phyloP scores from a whole-genome alignment of 1,140 invertebrate species.

The Cydia fagiglandana region DNA sequence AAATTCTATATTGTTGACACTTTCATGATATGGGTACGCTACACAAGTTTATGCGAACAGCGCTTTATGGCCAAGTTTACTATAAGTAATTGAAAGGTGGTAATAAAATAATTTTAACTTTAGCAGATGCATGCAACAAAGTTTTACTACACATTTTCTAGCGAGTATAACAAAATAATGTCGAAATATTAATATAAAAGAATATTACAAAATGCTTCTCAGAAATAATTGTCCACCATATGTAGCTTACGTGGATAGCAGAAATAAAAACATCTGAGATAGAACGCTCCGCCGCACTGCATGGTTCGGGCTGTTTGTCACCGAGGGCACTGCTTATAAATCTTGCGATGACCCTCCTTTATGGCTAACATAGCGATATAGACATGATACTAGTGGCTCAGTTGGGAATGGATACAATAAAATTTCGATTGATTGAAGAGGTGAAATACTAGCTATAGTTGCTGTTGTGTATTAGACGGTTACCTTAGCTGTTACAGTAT shows the following conservation, averaged over 20 bases:
- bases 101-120: neutral
- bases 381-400: conserved; percentile 59
- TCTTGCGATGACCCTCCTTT: conserved; percentile 69
- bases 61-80: neutral
- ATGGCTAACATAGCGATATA: conserved; percentile 57
- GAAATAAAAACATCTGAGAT: conserved; percentile 52
- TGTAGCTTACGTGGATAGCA: conserved; percentile 33
- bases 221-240: neutral
- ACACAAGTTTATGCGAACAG: neutral
- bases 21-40: conserved; percentile 44
- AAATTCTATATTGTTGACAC: conserved; percentile 46
- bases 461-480: no score
- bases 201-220: neutral
- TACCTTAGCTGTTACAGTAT: no score
- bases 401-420: conserved; percentile 68
- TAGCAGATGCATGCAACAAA: neutral
- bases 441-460: conserved; percentile 21
- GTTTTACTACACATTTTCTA: no score
- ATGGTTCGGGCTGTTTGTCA: conserved; percentile 66
- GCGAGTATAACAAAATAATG: no score
- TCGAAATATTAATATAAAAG: no score
- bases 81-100: neutral
- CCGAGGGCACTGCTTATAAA: conserved; percentile 62
- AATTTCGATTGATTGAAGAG: conserved; percentile 57
- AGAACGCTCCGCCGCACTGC: conserved; percentile 56